A percentile compares a stretch with the other conserved stretches of the same genome.
Conservation (phyloP, 2,797 vertebrate genomes). For the Acanthornis magna region DNA sequence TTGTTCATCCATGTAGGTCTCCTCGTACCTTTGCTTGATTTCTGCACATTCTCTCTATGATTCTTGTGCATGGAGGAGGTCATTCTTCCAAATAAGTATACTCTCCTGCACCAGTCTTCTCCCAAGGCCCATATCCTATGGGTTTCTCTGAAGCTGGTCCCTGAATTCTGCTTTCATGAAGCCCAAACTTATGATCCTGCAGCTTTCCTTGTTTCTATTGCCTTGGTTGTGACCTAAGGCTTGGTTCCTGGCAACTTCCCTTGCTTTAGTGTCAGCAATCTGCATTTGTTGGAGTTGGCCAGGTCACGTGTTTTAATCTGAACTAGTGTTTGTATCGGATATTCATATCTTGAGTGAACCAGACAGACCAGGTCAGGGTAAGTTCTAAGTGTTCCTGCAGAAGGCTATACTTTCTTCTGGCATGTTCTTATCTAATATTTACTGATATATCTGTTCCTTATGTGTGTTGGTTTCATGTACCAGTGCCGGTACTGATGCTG, state of each 20-base stretch:
- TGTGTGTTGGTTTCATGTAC: not conserved
- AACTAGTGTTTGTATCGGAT: not conserved
- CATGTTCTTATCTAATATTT: not conserved
- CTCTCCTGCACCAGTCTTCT: not conserved
- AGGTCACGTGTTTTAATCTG: not conserved
- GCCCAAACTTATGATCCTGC: rapidly evolving
- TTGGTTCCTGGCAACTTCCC: not conserved
- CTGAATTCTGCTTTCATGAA: not conserved
- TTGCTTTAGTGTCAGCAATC: not conserved
- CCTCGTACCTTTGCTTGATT: not conserved
- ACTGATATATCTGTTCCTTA: not conserved
- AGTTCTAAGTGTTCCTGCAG: not conserved
- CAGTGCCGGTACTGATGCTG: not conserved
- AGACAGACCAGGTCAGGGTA: not conserved
- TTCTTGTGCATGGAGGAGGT: not conserved
- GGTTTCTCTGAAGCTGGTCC: not conserved
- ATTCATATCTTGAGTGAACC: not conserved
- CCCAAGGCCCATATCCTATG: not conserved
- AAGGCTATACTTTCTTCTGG: not conserved
- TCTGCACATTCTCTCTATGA: not conserved
- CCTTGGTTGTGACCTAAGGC: not conserved
- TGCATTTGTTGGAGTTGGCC: not conserved
- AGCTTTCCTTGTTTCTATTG: not conserved
- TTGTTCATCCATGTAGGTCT: not conserved
- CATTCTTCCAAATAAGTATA: not conserved